Percentiles rank a stretch among this genome's conserved stretches.
Evolutionary conservation across 2,113 vertebrate species (phyloP).

Genomic region (Heteronetta atricapilla): DNA sequence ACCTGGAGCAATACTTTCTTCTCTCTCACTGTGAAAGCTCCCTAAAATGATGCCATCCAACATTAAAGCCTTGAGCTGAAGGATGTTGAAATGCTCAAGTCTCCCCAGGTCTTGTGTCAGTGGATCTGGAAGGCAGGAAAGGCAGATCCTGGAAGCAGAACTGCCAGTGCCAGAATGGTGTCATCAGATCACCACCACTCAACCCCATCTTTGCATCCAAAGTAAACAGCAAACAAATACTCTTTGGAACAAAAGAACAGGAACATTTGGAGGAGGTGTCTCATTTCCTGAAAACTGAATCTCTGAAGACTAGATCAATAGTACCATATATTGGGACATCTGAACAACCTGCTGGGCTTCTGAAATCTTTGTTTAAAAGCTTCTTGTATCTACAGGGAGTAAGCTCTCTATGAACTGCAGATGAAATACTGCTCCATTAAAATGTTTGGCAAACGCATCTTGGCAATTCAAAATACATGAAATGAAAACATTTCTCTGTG

Average conservation of each 20-base stretch:
- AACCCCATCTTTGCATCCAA: background rate
- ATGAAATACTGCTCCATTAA: background rate
- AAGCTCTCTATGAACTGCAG: background rate
- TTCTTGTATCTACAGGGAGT: background rate
- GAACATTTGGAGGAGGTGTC: background rate
- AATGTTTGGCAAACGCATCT: background rate
- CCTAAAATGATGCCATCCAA: background rate
- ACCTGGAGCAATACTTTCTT: slow-evolving; percentile 1
- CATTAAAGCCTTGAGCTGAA: background rate
- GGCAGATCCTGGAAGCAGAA: background rate
- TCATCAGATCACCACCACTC: background rate
- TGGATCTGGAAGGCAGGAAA: background rate
- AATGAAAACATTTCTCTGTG: background rate
- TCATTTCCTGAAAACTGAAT: slow-evolving; percentile 1
- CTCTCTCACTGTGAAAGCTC: background rate
- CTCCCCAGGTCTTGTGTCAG: background rate
- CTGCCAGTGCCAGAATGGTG: background rate
- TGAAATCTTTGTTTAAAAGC: background rate
- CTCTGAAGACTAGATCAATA: background rate
- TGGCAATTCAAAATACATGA: background rate
- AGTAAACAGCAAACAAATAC: background rate
- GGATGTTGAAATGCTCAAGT: background rate
- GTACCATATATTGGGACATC: background rate
- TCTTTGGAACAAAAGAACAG: background rate
- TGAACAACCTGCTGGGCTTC: background rate